A percentile compares a stretch with the other conserved stretches of the same genome.
phyloP scores from a whole-genome alignment of 2,888 invertebrate species.

The Latheticus oryzae region DNA sequence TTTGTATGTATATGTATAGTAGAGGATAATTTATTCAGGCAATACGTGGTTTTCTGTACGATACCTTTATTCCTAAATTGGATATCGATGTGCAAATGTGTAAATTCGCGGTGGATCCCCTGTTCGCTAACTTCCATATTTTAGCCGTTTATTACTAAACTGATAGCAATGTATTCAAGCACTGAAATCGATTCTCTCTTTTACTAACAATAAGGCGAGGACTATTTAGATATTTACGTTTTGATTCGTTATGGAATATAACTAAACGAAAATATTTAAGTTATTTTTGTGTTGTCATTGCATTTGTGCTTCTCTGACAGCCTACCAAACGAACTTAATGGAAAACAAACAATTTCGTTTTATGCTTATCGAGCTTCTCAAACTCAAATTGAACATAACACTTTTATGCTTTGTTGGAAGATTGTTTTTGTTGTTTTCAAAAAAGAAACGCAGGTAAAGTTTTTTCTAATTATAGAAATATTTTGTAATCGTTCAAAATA shows the following conservation, averaged over 20 bases:
- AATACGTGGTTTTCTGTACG: conserved; percentile 46
- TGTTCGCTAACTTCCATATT: conserved; percentile 44
- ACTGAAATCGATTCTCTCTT: conserved; percentile 36
- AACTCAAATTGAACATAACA: conserved; percentile 9
- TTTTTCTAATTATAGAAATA: not conserved
- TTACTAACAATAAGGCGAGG: conserved; percentile 32
- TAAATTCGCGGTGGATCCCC: conserved; percentile 45
- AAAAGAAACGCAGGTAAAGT: too few species aligned
- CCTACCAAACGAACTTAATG: conserved; percentile 18
- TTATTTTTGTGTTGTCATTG: conserved; percentile 31
- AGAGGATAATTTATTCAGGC: conserved; percentile 47
- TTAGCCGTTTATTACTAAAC: conserved; percentile 49
- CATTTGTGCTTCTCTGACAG: conserved; percentile 21
- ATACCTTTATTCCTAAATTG: conserved; percentile 49
- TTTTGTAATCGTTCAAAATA: not conserved
- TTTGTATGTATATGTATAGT: conserved; percentile 15
- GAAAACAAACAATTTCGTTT: conserved; percentile 29
- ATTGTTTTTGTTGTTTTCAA: too few species aligned
- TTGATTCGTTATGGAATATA: conserved; percentile 30
- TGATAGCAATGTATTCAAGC: conserved; percentile 39
- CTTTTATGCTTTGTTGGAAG: too few species aligned
- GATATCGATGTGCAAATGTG: conserved; percentile 51
- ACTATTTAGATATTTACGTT: conserved; percentile 34
- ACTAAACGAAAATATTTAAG: conserved; percentile 20
- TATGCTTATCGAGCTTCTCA: conserved; percentile 1